phyloP scores from a whole-genome alignment of 1,140 invertebrate genomes.

The Drosophila pruinosa region DNA sequence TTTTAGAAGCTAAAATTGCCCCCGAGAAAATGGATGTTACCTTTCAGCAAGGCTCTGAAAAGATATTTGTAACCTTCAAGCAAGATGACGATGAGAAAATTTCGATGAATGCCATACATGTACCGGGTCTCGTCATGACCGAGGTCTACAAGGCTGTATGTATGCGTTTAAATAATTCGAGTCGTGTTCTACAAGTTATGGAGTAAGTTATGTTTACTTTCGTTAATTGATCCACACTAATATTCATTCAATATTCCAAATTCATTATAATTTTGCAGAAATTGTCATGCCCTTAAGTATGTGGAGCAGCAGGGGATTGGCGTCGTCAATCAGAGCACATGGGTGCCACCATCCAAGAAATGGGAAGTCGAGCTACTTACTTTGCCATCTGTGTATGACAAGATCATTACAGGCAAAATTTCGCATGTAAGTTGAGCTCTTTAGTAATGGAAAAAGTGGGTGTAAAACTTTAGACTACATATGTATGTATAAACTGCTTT shows the following conservation, averaged over 20 bases:
- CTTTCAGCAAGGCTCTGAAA: conserved; percentile 85
- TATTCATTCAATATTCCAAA: neutral
- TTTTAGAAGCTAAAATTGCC: conserved; percentile 82
- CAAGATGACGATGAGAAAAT: conserved; percentile 44
- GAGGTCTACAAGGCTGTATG: conserved; percentile 92
- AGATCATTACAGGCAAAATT: conserved; percentile 53
- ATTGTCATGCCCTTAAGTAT: conserved; percentile 41
- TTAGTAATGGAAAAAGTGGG: too few species aligned
- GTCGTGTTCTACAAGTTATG: conserved; percentile 84
- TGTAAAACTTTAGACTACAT: too few species aligned
- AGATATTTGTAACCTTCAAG: conserved; percentile 86
- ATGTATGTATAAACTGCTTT: too few species aligned
- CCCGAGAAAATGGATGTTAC: conserved; percentile 85
- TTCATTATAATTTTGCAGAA: conserved; percentile 33
- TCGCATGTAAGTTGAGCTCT: conserved; percentile 72
- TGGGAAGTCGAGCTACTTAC: conserved; percentile 62
- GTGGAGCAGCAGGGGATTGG: conserved; percentile 59
- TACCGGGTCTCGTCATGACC: conserved; percentile 86
- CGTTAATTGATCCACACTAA: neutral
- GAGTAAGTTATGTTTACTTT: conserved; percentile 31
- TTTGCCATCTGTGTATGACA: conserved; percentile 68
- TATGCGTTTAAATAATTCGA: conserved; percentile 85
- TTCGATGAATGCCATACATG: conserved; percentile 28
- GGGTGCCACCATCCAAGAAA: conserved; percentile 50
- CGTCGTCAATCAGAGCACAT: conserved; percentile 52